Conservation (phyloP, 2,797 vertebrate genomes). For the Eulemur rubriventer region DNA sequence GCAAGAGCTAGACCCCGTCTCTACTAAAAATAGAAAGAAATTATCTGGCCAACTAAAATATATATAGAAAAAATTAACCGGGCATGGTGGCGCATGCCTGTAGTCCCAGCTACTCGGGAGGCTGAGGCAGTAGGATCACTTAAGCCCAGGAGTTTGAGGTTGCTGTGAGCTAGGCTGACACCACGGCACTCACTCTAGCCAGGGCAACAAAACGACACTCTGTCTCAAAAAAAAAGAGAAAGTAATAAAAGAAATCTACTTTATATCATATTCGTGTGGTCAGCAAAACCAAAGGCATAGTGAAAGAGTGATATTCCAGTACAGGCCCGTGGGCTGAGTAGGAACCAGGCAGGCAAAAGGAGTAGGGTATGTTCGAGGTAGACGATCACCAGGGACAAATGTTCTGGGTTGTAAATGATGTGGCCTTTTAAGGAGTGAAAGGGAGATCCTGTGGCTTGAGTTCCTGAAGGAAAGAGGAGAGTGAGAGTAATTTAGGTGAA, state of each 20-base stretch:
- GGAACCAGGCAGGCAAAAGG: neutral
- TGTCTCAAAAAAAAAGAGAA: too few species aligned
- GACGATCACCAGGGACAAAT: neutral
- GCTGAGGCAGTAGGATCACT: too few species aligned
- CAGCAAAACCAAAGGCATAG: neutral
- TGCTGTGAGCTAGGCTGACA: too few species aligned
- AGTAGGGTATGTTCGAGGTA: neutral
- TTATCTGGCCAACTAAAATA: too few species aligned
- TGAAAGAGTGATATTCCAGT: neutral
- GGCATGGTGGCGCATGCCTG: too few species aligned
- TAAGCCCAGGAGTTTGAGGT: too few species aligned
- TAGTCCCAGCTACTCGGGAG: too few species aligned
- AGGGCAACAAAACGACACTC: too few species aligned
- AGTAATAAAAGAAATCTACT: neutral
- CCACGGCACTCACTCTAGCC: too few species aligned
- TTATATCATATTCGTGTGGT: neutral
- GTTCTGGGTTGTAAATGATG: neutral
- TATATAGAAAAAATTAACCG: too few species aligned
- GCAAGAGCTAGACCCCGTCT: too few species aligned
- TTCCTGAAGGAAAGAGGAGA: neutral
- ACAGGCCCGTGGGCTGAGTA: neutral
- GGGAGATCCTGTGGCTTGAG: neutral
- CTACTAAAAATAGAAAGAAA: too few species aligned
- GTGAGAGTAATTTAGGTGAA: neutral
- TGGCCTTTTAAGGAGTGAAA: neutral